Evolutionary conservation across 2,797 vertebrate genomes (phyloP).

Genomic region (Notolabrus celidotus): DNA sequence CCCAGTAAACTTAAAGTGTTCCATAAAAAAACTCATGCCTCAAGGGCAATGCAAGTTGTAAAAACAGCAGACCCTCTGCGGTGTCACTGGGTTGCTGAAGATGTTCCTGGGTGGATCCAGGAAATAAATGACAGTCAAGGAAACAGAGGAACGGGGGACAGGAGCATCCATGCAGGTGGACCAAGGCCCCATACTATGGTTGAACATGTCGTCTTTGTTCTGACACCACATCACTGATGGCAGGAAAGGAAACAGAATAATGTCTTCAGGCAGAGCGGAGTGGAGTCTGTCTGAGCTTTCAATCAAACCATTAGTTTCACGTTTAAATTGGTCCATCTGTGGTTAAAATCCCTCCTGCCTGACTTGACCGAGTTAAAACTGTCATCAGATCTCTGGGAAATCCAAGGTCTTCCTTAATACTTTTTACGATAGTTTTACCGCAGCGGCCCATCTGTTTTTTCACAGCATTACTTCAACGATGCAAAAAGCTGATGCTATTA

Average conservation of each 20-base stretch:
- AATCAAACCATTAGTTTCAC: conserved; percentile 2
- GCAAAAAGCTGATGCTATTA: conserved; percentile 12
- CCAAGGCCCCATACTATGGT: neutral
- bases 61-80: no score
- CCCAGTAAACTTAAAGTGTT: no score
- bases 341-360: neutral
- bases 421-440: conserved; percentile 24
- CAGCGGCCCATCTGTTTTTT: conserved; percentile 30
- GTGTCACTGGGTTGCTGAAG: no score
- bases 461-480: neutral
- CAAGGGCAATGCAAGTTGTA: no score
- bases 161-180: no score
- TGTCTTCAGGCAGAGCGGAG: neutral
- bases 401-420: conserved; percentile 19
- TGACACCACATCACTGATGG: no score
- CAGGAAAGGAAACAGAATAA: no score
- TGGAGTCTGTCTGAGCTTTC: neutral
- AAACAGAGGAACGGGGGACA: no score
- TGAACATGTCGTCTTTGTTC: neutral
- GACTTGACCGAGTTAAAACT: conserved; percentile 16
- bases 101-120: no score
- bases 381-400: conserved; percentile 3
- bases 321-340: neutral
- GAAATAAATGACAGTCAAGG: no score
- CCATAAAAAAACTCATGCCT: no score